Evolutionary conservation across 2,797 vertebrate genomes (phyloP).

Genomic region (Diceros bicornis): DNA sequence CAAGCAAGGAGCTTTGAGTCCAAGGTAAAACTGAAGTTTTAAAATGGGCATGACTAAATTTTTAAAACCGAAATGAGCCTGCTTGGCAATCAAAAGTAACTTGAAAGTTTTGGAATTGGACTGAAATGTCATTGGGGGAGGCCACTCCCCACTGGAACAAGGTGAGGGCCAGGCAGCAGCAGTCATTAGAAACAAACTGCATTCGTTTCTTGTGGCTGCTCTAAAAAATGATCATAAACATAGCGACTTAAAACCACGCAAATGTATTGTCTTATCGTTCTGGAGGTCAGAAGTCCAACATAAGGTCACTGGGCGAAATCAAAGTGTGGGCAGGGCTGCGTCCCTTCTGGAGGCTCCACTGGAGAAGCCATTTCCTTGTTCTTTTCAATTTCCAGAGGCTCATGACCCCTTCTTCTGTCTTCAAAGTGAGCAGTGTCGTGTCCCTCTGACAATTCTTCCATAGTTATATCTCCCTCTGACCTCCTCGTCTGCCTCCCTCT

Average conservation of each 20-base stretch:
- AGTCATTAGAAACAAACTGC: neutral
- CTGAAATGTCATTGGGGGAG: neutral
- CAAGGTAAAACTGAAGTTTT: neutral
- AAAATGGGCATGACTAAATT: neutral
- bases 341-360: neutral
- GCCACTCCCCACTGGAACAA: neutral
- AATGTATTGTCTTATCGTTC: neutral
- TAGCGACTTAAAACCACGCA: neutral
- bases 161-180: neutral
- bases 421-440: neutral
- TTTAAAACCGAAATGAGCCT: neutral
- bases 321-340: neutral
- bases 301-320: neutral
- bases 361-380: neutral
- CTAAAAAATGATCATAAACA: neutral
- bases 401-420: neutral
- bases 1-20: neutral
- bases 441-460: neutral
- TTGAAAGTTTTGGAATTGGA: neutral
- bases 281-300: neutral
- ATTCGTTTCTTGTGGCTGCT: neutral
- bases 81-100: conserved; percentile 14
- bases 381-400: neutral
- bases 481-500: neutral
- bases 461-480: neutral